A percentile compares a stretch with the other conserved stretches of the same genome.
Conservation (phyloP, 2,888 invertebrate species). For the Pedicia rivosa region DNA sequence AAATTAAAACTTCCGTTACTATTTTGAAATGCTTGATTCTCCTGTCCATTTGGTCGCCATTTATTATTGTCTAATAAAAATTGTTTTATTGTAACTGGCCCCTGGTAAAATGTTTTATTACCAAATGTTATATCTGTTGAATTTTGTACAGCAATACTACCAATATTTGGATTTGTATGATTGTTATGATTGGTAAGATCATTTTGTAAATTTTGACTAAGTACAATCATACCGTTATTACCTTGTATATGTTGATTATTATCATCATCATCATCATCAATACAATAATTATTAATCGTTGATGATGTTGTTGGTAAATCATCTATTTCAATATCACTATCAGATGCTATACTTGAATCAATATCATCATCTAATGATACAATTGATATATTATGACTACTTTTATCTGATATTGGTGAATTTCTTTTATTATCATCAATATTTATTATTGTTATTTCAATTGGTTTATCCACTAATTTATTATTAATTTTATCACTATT, state of each 20-base stretch:
- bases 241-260: neutral
- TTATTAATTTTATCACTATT: neutral
- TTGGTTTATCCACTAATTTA: neutral
- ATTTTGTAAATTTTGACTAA: conserved; percentile 6
- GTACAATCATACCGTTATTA: conserved; percentile 9
- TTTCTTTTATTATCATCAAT: neutral
- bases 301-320: neutral
- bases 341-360: conserved; percentile 26
- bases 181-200: neutral
- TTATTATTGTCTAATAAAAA: conserved; percentile 35
- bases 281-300: neutral
- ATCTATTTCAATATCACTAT: conserved; percentile 20
- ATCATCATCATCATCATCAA: neutral
- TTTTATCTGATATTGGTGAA: conserved; percentile 2
- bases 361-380: conserved; percentile 24
- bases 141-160: conserved; percentile 46
- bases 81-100: conserved; percentile 63
- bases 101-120: conserved; percentile 59
- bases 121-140: conserved; percentile 61
- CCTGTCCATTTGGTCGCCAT: conserved; percentile 17
- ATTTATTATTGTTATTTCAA: conserved; percentile 3
- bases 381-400: conserved; percentile 23
- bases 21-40: conserved; percentile 16
- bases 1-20: conserved; percentile 9
- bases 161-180: conserved; percentile 30